These are phyloP conservation scores for Drosophila takahashii DNA, from an alignment of 1,140 invertebrate genomes.

Conservation along the genomic window DNA sequence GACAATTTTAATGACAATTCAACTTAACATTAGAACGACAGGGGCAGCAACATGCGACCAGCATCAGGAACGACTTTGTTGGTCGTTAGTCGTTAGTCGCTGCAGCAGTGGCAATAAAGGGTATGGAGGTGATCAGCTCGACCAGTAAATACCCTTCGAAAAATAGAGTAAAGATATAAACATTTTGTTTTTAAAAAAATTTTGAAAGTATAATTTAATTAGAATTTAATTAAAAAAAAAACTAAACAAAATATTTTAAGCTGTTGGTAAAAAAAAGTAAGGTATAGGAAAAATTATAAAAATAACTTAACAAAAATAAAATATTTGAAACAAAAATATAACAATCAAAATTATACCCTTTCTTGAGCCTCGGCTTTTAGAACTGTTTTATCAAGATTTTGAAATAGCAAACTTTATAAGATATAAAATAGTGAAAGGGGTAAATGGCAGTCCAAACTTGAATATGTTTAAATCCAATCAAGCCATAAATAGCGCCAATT, in stretches of 20 bases:
- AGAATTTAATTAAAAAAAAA: too few species aligned
- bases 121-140: constrained; percentile 8
- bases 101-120: constrained; percentile 52
- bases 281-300: too few species aligned
- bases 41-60: constrained; percentile 69
- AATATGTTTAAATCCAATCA: constrained; percentile 18
- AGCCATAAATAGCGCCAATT: constrained; percentile 24
- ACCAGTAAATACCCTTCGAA: constrained; percentile 4
- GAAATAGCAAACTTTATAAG: too few species aligned
- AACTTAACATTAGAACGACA: constrained; percentile 78
- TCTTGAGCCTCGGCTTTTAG: too few species aligned
- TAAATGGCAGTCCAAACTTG: neutral
- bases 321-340: too few species aligned
- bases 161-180: neutral
- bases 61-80: constrained; percentile 69
- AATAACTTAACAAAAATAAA: too few species aligned
- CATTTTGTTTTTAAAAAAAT: neutral
- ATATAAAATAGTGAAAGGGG: too few species aligned
- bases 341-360: too few species aligned
- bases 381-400: too few species aligned
- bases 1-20: constrained; percentile 83
- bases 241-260: too few species aligned
- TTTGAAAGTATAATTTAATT: too few species aligned
- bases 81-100: constrained; percentile 73
- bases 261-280: too few species aligned